These are phyloP conservation scores for Pharmacophagus antenor DNA, from an alignment of 2,888 invertebrate genomes.

Conservation along the genomic window DNA sequence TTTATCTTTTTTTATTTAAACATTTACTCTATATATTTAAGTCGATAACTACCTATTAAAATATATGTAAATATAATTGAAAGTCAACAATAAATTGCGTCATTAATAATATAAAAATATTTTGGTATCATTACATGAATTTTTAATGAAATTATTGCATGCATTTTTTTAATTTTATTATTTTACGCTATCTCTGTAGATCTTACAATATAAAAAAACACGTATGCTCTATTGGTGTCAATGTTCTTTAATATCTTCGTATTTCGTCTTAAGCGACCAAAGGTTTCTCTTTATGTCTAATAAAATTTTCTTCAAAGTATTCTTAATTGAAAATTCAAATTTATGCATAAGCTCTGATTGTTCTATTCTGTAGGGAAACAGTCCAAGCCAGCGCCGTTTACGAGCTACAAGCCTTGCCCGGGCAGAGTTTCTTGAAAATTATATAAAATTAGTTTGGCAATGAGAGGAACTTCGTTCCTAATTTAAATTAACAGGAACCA, in stretches of 20 bases:
- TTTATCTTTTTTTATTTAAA: no score
- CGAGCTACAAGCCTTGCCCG: constrained; percentile 55
- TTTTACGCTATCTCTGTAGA: no score
- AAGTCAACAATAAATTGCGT: not conserved
- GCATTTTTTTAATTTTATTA: no score
- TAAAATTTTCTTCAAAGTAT: constrained; percentile 79
- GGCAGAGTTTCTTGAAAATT: constrained; percentile 63
- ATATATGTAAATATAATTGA: not conserved
- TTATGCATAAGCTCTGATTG: constrained; percentile 81
- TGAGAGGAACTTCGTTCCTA: constrained; percentile 49
- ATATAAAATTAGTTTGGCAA: constrained; percentile 61
- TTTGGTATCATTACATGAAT: not conserved
- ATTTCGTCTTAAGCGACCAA: constrained; percentile 74
- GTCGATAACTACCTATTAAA: not conserved
- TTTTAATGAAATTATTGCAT: no score
- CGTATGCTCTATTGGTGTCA: constrained; percentile 39
- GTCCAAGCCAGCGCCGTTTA: constrained; percentile 51
- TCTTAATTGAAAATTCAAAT: constrained; percentile 81
- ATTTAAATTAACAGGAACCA: constrained; percentile 30
- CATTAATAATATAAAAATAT: not conserved
- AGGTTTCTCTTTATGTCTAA: constrained; percentile 79
- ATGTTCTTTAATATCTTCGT: constrained; percentile 57
- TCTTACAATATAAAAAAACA: no score
- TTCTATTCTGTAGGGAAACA: constrained; percentile 51
- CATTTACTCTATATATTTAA: no score